phyloP scores from a whole-genome alignment of 2,888 invertebrate species.

The Macrosoma leucophasiata region DNA sequence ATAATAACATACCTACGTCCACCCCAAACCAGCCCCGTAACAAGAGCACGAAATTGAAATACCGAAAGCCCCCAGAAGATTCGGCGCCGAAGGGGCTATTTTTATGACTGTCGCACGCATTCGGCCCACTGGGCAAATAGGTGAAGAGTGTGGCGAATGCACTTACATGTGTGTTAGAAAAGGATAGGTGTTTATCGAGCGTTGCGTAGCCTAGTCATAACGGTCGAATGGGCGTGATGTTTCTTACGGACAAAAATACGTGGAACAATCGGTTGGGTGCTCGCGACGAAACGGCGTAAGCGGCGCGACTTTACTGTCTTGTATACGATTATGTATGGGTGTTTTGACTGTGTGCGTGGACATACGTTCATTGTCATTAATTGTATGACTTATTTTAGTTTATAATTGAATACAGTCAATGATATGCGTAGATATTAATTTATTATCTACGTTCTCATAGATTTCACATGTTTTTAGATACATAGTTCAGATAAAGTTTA shows the following conservation, averaged over 20 bases:
- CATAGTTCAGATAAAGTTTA: no score
- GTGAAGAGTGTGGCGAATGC: constrained; percentile 54
- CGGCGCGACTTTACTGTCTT: constrained; percentile 14
- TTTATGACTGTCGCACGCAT: constrained; percentile 74
- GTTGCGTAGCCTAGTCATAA: constrained; percentile 71
- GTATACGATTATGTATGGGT: no score
- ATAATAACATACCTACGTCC: constrained; percentile 40
- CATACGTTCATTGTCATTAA: no score
- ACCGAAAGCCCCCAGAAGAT: constrained; percentile 66
- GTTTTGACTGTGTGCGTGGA: no score
- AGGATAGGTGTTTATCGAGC: constrained; percentile 62
- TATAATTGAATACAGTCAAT: no score
- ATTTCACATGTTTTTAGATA: no score
- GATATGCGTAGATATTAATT: no score
- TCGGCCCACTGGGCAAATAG: constrained; percentile 72
- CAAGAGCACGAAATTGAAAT: constrained; percentile 68
- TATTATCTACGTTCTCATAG: no score
- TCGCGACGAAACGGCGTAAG: constrained; percentile 51
- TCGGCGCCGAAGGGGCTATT: constrained; percentile 74
- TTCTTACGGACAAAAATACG: constrained; percentile 76
- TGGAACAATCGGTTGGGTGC: constrained; percentile 67
- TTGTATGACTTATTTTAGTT: no score
- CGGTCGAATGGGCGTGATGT: constrained; percentile 77
- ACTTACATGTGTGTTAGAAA: constrained; percentile 60
- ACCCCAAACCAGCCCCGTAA: constrained; percentile 51